These are phyloP conservation scores for Saguinus imperator DNA, from an alignment of 2,113 vertebrate species.

Conservation along the genomic window DNA sequence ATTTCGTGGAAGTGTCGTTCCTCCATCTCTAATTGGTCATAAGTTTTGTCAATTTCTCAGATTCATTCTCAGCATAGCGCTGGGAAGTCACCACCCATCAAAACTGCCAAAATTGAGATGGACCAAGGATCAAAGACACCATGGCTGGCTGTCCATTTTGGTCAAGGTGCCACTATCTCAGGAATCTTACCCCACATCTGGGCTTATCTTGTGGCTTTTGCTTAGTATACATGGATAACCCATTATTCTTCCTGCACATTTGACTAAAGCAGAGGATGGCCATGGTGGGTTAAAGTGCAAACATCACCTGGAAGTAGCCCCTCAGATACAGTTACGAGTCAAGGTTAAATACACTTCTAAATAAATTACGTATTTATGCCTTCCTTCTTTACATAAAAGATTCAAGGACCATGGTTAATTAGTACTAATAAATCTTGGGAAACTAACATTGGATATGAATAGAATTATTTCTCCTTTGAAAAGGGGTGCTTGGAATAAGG, in stretches of 20 bases:
- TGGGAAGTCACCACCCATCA: not conserved
- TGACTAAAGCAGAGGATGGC: not conserved
- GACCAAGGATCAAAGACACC: not conserved
- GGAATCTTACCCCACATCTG: not conserved
- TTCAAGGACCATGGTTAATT: not conserved
- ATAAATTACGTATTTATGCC: not conserved
- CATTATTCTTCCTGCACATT: not conserved
- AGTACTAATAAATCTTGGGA: not conserved
- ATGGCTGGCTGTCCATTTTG: not conserved
- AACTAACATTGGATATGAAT: not conserved
- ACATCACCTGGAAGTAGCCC: not conserved
- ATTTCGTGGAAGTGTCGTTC: rapidly evolving
- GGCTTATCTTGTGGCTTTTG: not conserved
- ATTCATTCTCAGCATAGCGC: not conserved
- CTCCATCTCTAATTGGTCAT: not conserved
- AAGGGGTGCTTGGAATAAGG: not conserved
- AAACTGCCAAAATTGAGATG: not conserved
- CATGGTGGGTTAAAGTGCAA: not conserved
- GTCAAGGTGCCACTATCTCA: not conserved
- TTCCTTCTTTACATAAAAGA: not conserved
- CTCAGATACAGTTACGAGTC: not conserved
- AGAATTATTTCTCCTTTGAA: not conserved
- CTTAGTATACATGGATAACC: not conserved
- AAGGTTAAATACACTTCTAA: not conserved
- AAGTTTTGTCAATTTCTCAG: not conserved